phyloP scores from a whole-genome alignment of 2,113 vertebrate genomes.

The Mobula hypostoma region DNA sequence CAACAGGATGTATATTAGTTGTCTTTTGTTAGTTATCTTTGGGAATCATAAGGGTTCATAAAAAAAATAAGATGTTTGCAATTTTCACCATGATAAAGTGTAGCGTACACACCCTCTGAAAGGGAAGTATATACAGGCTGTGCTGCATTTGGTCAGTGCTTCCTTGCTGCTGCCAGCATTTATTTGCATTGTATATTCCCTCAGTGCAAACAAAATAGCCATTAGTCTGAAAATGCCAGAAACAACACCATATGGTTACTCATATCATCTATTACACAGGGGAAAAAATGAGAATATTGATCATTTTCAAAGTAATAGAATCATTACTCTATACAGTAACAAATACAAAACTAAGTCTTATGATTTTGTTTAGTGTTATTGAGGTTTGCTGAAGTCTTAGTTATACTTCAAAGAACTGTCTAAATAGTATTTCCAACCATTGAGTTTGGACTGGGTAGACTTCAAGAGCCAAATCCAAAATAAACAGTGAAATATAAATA shows the following conservation, averaged over 20 bases:
- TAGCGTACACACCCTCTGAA: background rate
- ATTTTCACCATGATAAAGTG: background rate
- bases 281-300: slow-evolving; percentile 1
- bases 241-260: background rate
- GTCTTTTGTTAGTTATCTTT: background rate
- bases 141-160: background rate
- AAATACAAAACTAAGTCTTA: background rate
- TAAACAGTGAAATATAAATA: background rate
- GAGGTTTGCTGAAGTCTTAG: background rate
- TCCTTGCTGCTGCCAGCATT: background rate
- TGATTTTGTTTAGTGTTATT: background rate
- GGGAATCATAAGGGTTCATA: background rate
- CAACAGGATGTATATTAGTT: background rate
- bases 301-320: background rate
- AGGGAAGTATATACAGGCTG: background rate
- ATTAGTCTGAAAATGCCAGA: background rate
- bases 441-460: background rate
- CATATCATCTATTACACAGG: background rate
- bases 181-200: background rate
- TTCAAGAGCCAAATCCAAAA: background rate
- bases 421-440: background rate
- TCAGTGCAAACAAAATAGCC: background rate
- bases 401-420: background rate
- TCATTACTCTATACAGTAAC: background rate
- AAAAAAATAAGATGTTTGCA: background rate